Base-by-base conservation (phyloP, 2,113 vertebrate genomes). In the Clinocottus analis region DNA sequence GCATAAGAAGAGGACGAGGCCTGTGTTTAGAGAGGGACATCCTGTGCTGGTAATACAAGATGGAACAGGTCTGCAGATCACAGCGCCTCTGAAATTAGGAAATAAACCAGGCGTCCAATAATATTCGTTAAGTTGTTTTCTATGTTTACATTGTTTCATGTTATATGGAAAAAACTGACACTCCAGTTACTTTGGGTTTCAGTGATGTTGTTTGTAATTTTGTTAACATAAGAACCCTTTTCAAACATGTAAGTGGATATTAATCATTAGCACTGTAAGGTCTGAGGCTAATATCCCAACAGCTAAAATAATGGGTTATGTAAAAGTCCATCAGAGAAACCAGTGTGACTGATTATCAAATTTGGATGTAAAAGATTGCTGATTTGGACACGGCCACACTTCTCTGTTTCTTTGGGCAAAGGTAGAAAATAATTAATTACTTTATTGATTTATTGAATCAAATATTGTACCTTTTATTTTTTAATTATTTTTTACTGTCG, bases 11-110 rank as follows among this genome's bases (percentile, higher is more conserved):
- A 85, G 66, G 60, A 70, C 19, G 41, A 25, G 45, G 64, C 58
- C 76, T 82, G 71, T 92, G 90, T 93, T 93, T 93, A 80, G 81
- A 93, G 85, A 85, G 68, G 43, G 59, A 85, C 89, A 92, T 93
- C 92, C 90, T 92, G 90, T 75, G 7, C 71, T 27, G 74, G 55
- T 80, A 60, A 79, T 74, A 74, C 45, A 74, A 88, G 73, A 27
- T 29, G 73, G 75, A 90, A 85, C 60, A 61, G 23, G 60, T 75
- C 86, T 75, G 2, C 0, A 65, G 51, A 85, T 83, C 69, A 74
- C 63, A 65, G 47, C 31, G 7, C 58, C 77, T 39, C 45, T 37
- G 43, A 73, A 45, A 73, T 31, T 5, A 14, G 69, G 88, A 91
- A 25, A 83, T 35, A 90, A 90, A 64, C 88, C 91, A 92, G 92